Evolutionary conservation across 2,113 vertebrate genomes (phyloP).

Genomic region (Hepsetus odoe): DNA sequence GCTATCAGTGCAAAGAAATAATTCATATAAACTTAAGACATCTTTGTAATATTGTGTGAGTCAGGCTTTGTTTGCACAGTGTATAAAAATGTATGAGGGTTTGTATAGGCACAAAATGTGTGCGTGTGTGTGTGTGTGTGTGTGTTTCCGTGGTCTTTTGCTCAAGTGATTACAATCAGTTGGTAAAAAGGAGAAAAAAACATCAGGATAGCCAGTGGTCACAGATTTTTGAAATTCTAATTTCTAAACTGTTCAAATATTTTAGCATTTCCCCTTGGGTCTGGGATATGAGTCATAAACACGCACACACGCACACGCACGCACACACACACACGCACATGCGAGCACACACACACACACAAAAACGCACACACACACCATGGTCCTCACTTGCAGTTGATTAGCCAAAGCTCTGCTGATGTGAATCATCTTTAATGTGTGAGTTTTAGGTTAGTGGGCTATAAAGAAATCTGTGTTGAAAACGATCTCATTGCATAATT

Average conservation of each 20-base stretch:
- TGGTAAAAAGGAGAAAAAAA: background rate
- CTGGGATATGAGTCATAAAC: background rate
- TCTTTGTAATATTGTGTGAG: slow-evolving; percentile 22
- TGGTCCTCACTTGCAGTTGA: background rate
- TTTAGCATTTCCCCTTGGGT: background rate
- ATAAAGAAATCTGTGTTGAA: background rate
- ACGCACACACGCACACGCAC: background rate
- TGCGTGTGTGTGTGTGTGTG: slow-evolving; percentile 6
- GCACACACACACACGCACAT: background rate
- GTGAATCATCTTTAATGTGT: background rate
- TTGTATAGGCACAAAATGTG: slow-evolving; percentile 25
- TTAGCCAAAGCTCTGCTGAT: background rate
- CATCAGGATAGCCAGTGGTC: background rate
- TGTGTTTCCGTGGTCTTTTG: slow-evolving; percentile 6
- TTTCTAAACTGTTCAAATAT: background rate
- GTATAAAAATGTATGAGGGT: slow-evolving; percentile 25
- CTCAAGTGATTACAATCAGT: background rate
- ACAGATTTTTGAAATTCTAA: slow-evolving; percentile 4
- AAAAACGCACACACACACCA: background rate
- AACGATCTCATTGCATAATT: background rate
- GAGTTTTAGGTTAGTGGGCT: background rate
- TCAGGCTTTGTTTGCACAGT: slow-evolving; percentile 8
- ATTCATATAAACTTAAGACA: background rate
- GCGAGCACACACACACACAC: too few relatives aligned
- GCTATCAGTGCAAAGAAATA: too few relatives aligned